These are phyloP conservation scores for Forpus xanthops DNA, from an alignment of 2,797 vertebrate species.

Conservation along the genomic window DNA sequence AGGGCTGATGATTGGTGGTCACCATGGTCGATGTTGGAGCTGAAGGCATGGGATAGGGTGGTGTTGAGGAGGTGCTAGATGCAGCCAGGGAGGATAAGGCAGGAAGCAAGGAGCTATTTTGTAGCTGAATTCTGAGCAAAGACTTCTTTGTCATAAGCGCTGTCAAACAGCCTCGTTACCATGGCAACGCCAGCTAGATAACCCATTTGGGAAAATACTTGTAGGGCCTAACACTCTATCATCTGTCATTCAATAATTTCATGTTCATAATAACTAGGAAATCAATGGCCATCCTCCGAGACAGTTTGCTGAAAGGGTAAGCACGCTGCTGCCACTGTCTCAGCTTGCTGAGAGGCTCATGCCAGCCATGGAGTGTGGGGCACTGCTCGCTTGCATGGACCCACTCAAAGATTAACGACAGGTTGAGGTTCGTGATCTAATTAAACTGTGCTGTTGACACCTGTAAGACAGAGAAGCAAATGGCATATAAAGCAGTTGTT, in stretches of 20 bases:
- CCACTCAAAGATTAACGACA: constrained; percentile 56
- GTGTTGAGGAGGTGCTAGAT: neutral
- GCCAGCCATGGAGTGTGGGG: neutral
- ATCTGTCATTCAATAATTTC: constrained; percentile 90
- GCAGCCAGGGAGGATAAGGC: neutral
- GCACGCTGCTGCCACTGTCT: neutral
- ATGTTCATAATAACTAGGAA: constrained; percentile 90
- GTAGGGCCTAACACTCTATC: constrained; percentile 85
- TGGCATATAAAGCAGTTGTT: constrained; percentile 38
- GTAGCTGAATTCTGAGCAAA: constrained; percentile 77
- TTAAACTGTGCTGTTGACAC: constrained; percentile 54
- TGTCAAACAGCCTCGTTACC: constrained; percentile 84
- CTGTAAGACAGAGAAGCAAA: constrained; percentile 34
- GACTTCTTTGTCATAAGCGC: constrained; percentile 80
- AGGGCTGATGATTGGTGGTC: constrained; percentile 32
- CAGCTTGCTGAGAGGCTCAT: constrained; percentile 15
- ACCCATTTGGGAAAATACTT: constrained; percentile 81
- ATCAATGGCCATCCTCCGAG: constrained; percentile 85
- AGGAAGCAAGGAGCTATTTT: constrained; percentile 63
- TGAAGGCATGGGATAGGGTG: neutral
- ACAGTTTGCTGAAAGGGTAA: constrained; percentile 74
- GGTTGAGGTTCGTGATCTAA: constrained; percentile 45
- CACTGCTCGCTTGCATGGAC: constrained; percentile 12
- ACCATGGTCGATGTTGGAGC: constrained; percentile 29
- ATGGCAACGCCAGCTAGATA: constrained; percentile 79